These are phyloP conservation scores for Formica selysi DNA, from an alignment of 1,140 invertebrate genomes.

Conservation along the genomic window DNA sequence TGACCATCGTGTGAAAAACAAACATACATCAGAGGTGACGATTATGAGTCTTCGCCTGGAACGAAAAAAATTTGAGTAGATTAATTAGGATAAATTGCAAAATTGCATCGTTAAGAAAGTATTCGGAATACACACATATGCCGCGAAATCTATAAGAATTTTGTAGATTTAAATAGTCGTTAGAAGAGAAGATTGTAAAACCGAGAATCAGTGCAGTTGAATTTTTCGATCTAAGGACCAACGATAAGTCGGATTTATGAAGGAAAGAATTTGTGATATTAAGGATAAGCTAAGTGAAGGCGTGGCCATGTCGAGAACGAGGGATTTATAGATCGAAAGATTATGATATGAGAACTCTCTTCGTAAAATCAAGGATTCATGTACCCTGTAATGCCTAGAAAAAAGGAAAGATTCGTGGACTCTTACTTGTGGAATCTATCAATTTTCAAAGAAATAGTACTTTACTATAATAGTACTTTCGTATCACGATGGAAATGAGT, in stretches of 20 bases:
- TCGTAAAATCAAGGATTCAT: constrained; percentile 30
- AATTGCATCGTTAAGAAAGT: neutral
- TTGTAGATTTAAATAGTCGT: constrained; percentile 18
- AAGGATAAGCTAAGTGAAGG: constrained; percentile 43
- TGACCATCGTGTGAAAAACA: constrained; percentile 35
- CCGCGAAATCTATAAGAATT: neutral
- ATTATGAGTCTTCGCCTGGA: neutral
- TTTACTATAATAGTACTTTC: neutral
- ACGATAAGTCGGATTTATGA: constrained; percentile 18
- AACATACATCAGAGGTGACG: constrained; percentile 50
- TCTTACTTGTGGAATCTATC: neutral
- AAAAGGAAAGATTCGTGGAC: neutral
- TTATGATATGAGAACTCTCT: constrained; percentile 33
- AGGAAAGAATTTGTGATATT: constrained; percentile 36
- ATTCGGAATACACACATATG: neutral
- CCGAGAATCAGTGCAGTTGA: neutral
- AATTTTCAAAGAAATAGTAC: neutral
- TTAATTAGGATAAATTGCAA: neutral
- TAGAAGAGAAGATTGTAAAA: constrained; percentile 18
- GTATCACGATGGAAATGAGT: too few relatives aligned
- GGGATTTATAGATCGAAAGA: constrained; percentile 49
- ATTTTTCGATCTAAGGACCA: constrained; percentile 17
- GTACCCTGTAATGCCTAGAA: neutral
- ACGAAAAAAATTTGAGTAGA: neutral
- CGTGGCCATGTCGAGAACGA: constrained; percentile 12